Conservation (phyloP, 2,113 vertebrate genomes). For the Perca schrenkii region DNA sequence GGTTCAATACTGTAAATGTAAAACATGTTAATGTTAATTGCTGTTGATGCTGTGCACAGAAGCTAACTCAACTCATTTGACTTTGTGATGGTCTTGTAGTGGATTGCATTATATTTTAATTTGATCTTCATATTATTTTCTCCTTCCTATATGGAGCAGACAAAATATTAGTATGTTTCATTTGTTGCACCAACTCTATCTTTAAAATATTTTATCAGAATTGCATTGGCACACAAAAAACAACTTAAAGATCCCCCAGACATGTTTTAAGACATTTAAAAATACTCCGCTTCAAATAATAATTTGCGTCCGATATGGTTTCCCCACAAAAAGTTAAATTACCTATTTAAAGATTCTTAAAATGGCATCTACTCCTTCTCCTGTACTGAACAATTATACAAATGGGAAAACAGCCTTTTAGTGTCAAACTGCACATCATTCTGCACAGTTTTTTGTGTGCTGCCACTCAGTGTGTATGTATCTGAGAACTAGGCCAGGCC, state of each 20-base stretch:
- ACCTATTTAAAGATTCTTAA: background rate
- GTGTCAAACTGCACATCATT: background rate
- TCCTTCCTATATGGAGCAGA: background rate
- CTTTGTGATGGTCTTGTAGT: background rate
- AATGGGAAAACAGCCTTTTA: background rate
- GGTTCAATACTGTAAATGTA: background rate
- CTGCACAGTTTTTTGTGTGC: background rate
- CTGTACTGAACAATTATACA: background rate
- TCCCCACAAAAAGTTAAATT: background rate
- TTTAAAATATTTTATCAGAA: background rate
- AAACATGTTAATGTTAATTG: background rate
- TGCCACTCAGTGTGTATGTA: conserved; percentile 33
- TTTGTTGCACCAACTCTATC: background rate
- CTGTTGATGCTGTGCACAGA: background rate
- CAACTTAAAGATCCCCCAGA: background rate
- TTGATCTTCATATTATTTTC: background rate
- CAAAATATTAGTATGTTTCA: background rate
- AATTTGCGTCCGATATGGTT: background rate
- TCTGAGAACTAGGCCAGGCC: conserved; percentile 63
- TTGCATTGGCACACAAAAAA: background rate
- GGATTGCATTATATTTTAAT: background rate
- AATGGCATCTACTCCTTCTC: background rate
- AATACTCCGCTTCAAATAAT: too few species aligned
- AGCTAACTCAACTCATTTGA: background rate
- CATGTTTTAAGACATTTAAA: background rate